These are phyloP conservation scores for Pygoscelis adeliae DNA, from an alignment of 2,113 vertebrate genomes.

Conservation along the genomic window DNA sequence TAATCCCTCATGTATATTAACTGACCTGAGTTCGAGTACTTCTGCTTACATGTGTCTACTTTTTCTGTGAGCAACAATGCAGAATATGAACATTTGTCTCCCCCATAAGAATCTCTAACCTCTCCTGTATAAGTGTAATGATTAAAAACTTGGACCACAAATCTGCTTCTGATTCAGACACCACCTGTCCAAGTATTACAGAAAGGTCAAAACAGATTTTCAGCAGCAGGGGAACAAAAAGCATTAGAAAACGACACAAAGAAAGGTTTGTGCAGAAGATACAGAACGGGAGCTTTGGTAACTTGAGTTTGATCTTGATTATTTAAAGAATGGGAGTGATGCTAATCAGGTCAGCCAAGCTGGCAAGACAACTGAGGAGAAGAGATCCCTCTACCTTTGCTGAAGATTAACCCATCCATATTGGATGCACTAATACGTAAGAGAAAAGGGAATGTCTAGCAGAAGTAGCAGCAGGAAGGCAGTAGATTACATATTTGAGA, in stretches of 20 bases:
- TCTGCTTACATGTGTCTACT: background rate
- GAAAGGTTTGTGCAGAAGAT: background rate
- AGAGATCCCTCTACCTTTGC: background rate
- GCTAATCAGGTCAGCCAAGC: background rate
- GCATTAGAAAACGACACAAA: background rate
- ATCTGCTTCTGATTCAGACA: background rate
- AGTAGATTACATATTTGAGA: background rate
- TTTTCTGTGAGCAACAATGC: background rate
- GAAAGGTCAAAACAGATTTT: slow-evolving; percentile 19
- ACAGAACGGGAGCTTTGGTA: background rate
- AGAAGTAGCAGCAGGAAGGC: background rate
- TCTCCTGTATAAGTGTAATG: background rate
- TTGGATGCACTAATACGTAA: background rate
- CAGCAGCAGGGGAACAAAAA: background rate
- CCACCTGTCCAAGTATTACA: slow-evolving; percentile 37
- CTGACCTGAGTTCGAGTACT: background rate
- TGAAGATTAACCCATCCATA: background rate
- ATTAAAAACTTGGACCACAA: slow-evolving; percentile 33
- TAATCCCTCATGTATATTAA: background rate
- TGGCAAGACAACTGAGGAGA: background rate
- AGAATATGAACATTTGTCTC: background rate
- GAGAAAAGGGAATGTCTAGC: background rate
- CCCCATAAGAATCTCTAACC: background rate
- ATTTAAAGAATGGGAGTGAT: background rate
- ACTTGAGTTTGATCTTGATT: slow-evolving; percentile 6